Percentiles rank a stretch among this genome's conserved stretches.
These are phyloP conservation scores for Lutra lutra DNA, from an alignment of 2,797 vertebrate genomes.

Conservation along the genomic window DNA sequence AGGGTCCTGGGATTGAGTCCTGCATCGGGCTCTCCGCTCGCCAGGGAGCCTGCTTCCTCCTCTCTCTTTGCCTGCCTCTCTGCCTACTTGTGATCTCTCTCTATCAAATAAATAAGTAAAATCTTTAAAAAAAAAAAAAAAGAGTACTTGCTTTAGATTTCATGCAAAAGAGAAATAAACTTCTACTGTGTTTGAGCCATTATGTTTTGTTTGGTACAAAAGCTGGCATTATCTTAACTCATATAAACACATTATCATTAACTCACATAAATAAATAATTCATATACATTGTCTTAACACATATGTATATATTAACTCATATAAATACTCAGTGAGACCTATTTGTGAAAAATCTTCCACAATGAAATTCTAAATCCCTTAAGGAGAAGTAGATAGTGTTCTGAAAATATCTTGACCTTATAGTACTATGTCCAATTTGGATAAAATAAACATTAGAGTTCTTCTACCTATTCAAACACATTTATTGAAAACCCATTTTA, in stretches of 20 bases:
- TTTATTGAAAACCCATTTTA: not conserved
- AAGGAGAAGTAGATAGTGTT: not conserved
- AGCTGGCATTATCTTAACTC: not conserved
- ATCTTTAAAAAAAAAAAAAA: not conserved
- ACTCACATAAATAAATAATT: not conserved
- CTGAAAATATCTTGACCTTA: not conserved
- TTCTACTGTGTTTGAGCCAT: not conserved
- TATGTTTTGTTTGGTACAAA: not conserved
- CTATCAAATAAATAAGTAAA: too few relatives aligned
- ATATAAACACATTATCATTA: not conserved
- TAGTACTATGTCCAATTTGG: not conserved
- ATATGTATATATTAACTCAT: not conserved
- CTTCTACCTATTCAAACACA: slow-evolving; percentile 4
- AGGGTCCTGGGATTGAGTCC: too few relatives aligned
- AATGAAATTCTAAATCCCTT: slow-evolving; percentile 10
- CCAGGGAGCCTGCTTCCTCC: too few relatives aligned
- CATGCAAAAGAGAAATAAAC: not conserved
- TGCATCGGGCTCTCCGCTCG: too few relatives aligned
- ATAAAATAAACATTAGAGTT: slow-evolving; percentile 4
- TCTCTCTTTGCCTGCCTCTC: too few relatives aligned
- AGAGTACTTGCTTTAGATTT: not conserved
- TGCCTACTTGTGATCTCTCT: too few relatives aligned
- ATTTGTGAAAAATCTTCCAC: not conserved
- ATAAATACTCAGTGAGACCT: not conserved
- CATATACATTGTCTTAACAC: not conserved